phyloP scores from a whole-genome alignment of 2,888 invertebrate genomes.

The Drosophila mercatorum region DNA sequence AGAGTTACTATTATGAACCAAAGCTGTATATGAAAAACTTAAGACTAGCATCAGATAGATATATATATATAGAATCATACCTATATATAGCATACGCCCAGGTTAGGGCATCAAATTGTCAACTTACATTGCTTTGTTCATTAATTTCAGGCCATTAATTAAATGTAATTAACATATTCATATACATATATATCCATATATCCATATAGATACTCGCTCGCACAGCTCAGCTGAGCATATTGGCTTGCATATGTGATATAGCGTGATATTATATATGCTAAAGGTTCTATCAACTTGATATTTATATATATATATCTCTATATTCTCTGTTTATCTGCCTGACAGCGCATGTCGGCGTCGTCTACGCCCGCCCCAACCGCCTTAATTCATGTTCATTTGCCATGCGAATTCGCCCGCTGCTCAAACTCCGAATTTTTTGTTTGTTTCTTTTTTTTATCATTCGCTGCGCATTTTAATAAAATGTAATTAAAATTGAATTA shows the following conservation, averaged over 20 bases:
- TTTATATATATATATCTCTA: too few species aligned
- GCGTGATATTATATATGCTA: too few species aligned
- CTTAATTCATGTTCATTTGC: neutral
- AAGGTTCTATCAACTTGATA: too few species aligned
- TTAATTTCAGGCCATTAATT: neutral
- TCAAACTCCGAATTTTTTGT: neutral
- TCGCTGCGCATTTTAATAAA: neutral
- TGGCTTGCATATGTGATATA: too few species aligned
- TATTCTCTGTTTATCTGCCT: too few species aligned
- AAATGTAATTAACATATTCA: neutral
- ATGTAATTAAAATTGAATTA: slow-evolving; percentile 1
- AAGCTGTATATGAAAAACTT: too few species aligned
- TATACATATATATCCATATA: too few species aligned
- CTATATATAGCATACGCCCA: neutral
- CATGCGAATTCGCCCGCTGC: neutral
- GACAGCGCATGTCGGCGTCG: neutral
- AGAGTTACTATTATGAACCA: too few species aligned
- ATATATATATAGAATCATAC: too few species aligned
- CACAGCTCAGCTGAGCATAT: neutral
- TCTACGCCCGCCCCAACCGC: neutral
- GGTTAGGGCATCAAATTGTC: neutral
- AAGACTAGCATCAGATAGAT: too few species aligned
- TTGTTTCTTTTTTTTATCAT: neutral
- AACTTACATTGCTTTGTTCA: neutral
- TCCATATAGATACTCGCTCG: neutral